Evolutionary conservation across 2,888 invertebrate species (phyloP), one percentile per base, ranked within the genome.

Genomic region (Galerucella calmariensis): DNA sequence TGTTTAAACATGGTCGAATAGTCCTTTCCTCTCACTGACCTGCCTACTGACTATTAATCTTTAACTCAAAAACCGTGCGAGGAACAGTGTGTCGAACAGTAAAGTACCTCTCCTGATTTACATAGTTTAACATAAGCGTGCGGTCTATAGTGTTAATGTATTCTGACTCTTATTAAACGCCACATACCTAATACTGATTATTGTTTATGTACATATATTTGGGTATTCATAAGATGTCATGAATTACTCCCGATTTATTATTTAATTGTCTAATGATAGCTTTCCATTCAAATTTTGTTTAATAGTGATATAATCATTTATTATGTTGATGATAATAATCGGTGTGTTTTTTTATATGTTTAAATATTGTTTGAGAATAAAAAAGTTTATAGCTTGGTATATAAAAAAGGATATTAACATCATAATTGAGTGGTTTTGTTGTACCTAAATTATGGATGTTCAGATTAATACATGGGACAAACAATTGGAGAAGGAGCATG

Each of bases 111-210:
- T 67, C 58, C 75, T 83, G 78, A 84, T 84, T 84, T 82, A 81
- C 84, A 83, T 84, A 83, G 83, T 84, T 84, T 83, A 82, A 81
- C 84, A 84, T 84, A 84, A 83, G 84, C 82, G 84, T 84, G 84
- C 83, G 78, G 80, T 78, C 8, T 41, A 67, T 67, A 65, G 81
- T 79, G 82, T 79, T 83, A 83, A 83, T 83, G 77, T 82, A 83
- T 83, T 82, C 83, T 58, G 70, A 63, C 80, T 77, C 79, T 78
- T 80, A 82, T 81, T 81, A 81, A 81, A 82, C 80, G 81, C 80
- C 81, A 76, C 74, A 75, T 74, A 77, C 79, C 82, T 83, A 83
- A 83, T 80, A 78, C 77, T 79, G 80, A 82, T 80, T 81, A 78
- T 79, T 74, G 74, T 74, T 74, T 74, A 74, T 74, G 74, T 74